A percentile compares a stretch with the other conserved stretches of the same genome.
Evolutionary conservation across 2,797 vertebrate species (phyloP).

Genomic region (Sarcophilus harrisii): DNA sequence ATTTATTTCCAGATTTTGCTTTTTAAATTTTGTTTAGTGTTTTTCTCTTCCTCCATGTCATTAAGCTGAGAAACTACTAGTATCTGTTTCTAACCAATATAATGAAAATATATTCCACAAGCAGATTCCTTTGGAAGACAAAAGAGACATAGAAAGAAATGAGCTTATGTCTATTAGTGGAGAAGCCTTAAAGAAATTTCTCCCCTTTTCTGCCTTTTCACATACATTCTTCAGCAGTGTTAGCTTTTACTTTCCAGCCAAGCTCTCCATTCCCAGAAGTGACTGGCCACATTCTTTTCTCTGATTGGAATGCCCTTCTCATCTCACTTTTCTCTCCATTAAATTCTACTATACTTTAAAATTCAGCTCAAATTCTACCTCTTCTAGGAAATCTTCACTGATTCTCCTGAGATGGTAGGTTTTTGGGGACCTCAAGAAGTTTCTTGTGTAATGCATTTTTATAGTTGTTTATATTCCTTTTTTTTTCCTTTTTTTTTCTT

Average conservation of each 20-base stretch:
- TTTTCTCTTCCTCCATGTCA: background rate
- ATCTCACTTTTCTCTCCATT: background rate
- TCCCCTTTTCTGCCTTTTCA: background rate
- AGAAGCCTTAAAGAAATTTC: background rate
- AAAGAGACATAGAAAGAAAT: background rate
- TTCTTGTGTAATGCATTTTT: background rate
- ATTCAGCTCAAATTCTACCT: background rate
- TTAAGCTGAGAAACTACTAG: conserved; percentile 1
- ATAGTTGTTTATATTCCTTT: background rate
- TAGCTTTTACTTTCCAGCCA: background rate
- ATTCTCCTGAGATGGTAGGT: background rate
- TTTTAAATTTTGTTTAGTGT: background rate
- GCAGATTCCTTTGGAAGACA: background rate
- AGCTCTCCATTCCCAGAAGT: background rate
- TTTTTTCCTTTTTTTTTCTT: no score
- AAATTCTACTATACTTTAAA: background rate
- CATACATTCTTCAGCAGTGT: background rate
- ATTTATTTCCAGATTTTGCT: background rate
- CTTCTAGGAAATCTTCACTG: background rate
- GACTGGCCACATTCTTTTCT: background rate
- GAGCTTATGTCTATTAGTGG: background rate
- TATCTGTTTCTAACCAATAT: background rate
- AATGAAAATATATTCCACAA: conserved; percentile 15
- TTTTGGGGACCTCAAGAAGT: background rate
- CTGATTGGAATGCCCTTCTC: background rate